Evolutionary conservation across 2,888 invertebrate genomes (phyloP), one percentile per base, ranked within the genome.

Genomic region (Girardia tigrina): DNA sequence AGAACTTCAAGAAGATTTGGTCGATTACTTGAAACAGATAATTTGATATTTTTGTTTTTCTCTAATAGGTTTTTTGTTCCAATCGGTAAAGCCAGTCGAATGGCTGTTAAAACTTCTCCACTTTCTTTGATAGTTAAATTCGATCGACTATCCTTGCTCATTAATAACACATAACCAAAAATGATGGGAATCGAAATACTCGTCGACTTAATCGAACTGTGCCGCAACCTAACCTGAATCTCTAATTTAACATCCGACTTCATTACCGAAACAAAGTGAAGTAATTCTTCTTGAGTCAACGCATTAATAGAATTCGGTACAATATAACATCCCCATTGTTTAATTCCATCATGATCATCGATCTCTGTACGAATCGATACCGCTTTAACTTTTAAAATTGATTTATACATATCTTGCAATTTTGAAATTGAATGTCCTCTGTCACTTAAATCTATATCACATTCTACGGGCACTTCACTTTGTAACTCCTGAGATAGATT

Each of bases 1-100:
- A 56, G n/a, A 56, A 56, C 56, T n/a, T 56, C 56, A n/a, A 56
- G 56, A 4, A 56, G n/a, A n/a, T 56, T 56, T 6, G 56, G 56
- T 12, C 56, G 56, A n/a, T 16, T 56, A n/a, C 56, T 56, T 12
- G 56, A 56, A 56, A 56, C 56, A 20, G 56, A 8, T 12, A 56
- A 56, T 56, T 56, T 56, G 4, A 56, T 16, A 16, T 56, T 4
- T 56, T 4, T 56, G 23, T 56, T 56, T n/a, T 56, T 23, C 4
- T 56, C n/a, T 23, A 56, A 8, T 4, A 56, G 23, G 2, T 12
- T 12, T 56, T n/a, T 56, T 23, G 56, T 56, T n/a, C 56, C 23
- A 8, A 16, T 56, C 56, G 56, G n/a, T 16, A 56, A 12, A n/a
- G 56, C 56, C 56, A 56, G 8, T 16, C 23, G 56, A 56, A 56